Evolutionary conservation across 2,888 invertebrate genomes (phyloP).

Genomic region (Branchellion lobata): DNA sequence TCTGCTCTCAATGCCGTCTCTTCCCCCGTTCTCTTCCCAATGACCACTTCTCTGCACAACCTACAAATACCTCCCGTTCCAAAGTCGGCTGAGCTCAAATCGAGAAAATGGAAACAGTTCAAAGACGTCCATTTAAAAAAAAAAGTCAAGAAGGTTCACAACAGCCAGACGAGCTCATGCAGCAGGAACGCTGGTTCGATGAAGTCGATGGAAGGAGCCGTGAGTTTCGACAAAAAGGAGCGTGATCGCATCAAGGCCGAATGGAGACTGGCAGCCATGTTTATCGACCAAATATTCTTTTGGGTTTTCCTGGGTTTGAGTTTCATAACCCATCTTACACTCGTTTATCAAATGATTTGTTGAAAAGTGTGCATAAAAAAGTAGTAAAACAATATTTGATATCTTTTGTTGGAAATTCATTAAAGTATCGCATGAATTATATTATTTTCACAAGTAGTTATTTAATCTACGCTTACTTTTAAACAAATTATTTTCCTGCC

Average conservation of each 20-base stretch:
- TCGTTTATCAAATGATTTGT: conserved; percentile 51
- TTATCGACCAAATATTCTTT: conserved; percentile 54
- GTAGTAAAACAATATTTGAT: too few species aligned
- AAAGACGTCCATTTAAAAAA: neutral
- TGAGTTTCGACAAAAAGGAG: conserved; percentile 43
- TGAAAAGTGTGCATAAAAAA: too few species aligned
- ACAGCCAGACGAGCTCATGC: neutral
- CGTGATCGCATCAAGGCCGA: conserved; percentile 49
- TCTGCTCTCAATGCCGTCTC: neutral
- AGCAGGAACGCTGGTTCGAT: neutral
- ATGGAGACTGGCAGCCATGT: conserved; percentile 53
- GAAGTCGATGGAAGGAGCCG: conserved; percentile 6
- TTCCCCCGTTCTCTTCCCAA: neutral
- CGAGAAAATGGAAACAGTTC: neutral
- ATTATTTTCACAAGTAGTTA: too few species aligned
- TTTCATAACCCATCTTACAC: conserved; percentile 47
- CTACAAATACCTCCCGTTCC: neutral
- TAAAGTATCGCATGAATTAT: too few species aligned
- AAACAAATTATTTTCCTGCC: conserved; percentile 5
- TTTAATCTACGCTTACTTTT: too few species aligned
- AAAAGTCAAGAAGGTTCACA: neutral
- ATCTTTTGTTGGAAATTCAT: too few species aligned
- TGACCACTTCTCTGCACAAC: neutral
- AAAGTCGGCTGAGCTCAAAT: neutral
- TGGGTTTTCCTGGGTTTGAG: conserved; percentile 54